phyloP scores from a whole-genome alignment of 2,797 vertebrate genomes.

The Premnoplex brunnescens region DNA sequence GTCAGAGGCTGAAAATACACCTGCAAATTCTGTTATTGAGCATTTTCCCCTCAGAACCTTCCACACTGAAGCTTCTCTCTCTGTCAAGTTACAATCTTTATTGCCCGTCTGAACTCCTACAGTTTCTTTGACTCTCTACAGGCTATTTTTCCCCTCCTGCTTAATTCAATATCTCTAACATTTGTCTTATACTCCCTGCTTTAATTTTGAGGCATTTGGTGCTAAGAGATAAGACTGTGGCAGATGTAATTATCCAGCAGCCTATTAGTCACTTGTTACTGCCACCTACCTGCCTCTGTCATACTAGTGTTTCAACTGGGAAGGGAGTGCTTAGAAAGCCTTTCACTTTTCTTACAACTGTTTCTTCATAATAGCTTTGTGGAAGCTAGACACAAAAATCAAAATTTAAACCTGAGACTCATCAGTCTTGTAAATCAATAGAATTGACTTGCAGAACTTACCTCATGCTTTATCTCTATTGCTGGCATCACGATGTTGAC shows the following conservation, averaged over 20 bases:
- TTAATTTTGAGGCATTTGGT: constrained; percentile 34
- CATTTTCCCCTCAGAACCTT: neutral
- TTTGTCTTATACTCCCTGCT: neutral
- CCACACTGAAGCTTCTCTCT: neutral
- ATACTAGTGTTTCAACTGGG: neutral
- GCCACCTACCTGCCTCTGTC: constrained; percentile 44
- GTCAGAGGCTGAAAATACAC: neutral
- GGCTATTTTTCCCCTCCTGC: neutral
- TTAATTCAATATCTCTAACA: constrained; percentile 6
- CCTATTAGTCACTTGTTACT: constrained; percentile 37
- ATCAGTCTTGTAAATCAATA: neutral
- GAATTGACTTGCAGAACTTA: neutral
- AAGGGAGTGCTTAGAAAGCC: neutral
- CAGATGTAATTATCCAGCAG: constrained; percentile 44
- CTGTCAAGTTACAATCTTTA: neutral
- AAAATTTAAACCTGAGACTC: neutral
- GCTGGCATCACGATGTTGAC: neutral
- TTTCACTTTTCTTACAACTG: neutral
- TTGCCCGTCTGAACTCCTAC: neutral
- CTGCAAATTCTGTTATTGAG: neutral
- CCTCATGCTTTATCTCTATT: neutral
- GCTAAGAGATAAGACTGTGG: constrained; percentile 18
- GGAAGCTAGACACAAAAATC: neutral
- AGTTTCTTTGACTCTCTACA: neutral
- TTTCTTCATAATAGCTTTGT: neutral